Evolutionary conservation across 1,140 invertebrate species (phyloP), one percentile per base, ranked within the genome.

Genomic region (Phortica variegata): DNA sequence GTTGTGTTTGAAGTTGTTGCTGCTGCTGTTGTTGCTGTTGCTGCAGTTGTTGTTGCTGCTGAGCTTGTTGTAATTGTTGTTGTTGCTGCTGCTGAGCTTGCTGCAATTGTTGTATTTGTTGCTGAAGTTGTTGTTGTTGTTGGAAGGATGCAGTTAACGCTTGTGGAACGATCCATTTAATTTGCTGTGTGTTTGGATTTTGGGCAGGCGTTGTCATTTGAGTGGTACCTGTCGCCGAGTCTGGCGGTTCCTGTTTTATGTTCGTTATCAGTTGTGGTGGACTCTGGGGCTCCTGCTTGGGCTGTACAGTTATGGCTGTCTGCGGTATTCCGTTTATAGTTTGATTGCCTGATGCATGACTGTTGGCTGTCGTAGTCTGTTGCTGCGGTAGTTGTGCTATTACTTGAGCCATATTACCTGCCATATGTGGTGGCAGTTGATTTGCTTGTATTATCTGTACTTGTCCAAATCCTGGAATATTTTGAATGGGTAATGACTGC

Each of bases 401-500:
- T 37, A 73, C 53, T 36, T 71, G 66, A 40, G 72, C 63, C 13
- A 73, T 60, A 42, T 66, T 65, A 38, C 55, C 57, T 18, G 68
- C 63, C 39, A 73, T 33, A 43, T 61, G 60, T 1, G 52, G 43
- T 5, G 71, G 71, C 42, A 73, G 42, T 26, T 74, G 71, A 38
- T 71, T 65, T 8, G 71, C 71, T 26, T 74, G 71, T 19, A 74
- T 74, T 20, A 89, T 83, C 77, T 89, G 87, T 2, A 89, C 86
- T 59, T 88, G 88, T 18, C 88, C 88, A 12, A 91, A 60, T 5
- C 88, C 88, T 40, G 85, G 85, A 34, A 88, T 85, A 74, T 87
- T 86, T 62, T 87, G 85, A 10, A 86, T 79, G 1, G 83, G 82
- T 50, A 85, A 77, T 1, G 83, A 81, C 56, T 86, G 84, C 2